Evolutionary conservation across 2,888 invertebrate genomes (phyloP), one percentile per base, ranked within the genome.

Genomic region (Lasioglossum marginatum): DNA sequence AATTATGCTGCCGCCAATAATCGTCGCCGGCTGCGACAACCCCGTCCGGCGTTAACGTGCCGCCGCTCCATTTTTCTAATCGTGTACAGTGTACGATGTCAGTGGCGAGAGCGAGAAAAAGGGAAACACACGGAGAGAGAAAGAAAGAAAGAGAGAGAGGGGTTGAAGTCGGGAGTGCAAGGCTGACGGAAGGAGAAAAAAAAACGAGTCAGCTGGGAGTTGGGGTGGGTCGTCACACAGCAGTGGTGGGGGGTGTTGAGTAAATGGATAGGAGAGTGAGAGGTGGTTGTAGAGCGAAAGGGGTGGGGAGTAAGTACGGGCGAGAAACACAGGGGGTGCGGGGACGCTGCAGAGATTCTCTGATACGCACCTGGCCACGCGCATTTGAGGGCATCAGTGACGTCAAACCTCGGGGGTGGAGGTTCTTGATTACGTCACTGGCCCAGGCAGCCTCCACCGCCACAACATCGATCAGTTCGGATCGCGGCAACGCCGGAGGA

Each of bases 381-480:
- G 93, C 92, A 93, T 93, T 93, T 94, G 93, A 93, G 93, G 93
- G 93, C 94, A 93, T 93, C 93, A 92, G 89, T 94, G 94, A 94
- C 94, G 94, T 94, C 94, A 94, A 91, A 90, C 89, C 92, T 88
- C 89, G 92, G 92, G 89, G 92, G 92, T 90, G 92, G 92, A 92
- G 92, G 92, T 92, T 93, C 88, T 87, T 86, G 91, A 88, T 92
- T 93, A 92, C 94, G 94, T 94, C 94, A 93, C 93, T 91, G 91
- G 92, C 93, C 92, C 92, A 91, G 92, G 91, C 88, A 86, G 87
- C 90, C 83, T 90, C 89, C 88, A 84, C 83, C 84, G 86, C 86
- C 86, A 90, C 90, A 82, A 89, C 90, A 91, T 91, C 91, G 91
- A 91, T 91, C 91, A 91, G 90, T 81, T 79, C 73, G 77, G 78